Percentiles rank a stretch among this genome's conserved stretches.
Conservation (phyloP, 2,797 vertebrate genomes). For the Hapalemur alaotrensis region DNA sequence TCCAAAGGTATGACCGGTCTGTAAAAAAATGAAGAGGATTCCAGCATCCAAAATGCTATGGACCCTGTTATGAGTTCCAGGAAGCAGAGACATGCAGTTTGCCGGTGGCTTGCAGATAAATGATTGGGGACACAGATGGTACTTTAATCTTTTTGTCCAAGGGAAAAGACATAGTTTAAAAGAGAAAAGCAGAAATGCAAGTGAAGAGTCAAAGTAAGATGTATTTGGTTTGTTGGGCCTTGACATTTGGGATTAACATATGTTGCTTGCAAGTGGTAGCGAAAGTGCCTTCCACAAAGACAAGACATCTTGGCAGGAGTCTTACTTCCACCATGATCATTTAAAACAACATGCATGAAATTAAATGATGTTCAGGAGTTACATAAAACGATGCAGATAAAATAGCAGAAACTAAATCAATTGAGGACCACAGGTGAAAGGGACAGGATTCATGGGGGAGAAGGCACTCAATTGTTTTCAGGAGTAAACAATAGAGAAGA, state of each 20-base stretch:
- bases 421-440: neutral
- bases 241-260: neutral
- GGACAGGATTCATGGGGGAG: neutral
- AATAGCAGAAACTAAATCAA: neutral
- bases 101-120: neutral
- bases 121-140: neutral
- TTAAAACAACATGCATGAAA: neutral
- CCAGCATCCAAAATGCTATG: neutral
- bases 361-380: neutral
- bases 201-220: neutral
- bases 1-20: neutral
- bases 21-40: neutral
- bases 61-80: neutral
- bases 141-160: neutral
- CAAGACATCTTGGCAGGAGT: neutral
- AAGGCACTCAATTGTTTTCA: neutral
- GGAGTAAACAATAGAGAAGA: neutral
- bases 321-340: neutral
- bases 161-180: neutral
- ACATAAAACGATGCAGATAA: neutral
- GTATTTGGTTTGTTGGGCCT: neutral
- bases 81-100: neutral
- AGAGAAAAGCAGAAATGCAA: neutral
- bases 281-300: neutral
- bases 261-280: neutral